These are phyloP conservation scores for Parnassius apollo DNA, from an alignment of 2,888 invertebrate genomes.

Conservation along the genomic window DNA sequence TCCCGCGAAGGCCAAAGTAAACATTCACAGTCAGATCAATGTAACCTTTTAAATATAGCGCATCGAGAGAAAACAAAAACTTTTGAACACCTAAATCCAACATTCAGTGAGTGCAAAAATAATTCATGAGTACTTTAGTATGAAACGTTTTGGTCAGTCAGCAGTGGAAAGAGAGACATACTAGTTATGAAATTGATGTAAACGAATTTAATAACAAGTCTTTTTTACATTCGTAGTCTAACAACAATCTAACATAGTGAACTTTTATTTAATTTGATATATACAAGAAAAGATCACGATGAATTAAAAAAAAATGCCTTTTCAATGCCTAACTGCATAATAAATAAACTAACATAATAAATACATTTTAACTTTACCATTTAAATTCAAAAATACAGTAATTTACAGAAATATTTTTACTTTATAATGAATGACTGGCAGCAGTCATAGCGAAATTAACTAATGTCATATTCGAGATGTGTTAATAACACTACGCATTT, in stretches of 20 bases:
- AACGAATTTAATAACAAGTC: not conserved
- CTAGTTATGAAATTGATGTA: not conserved
- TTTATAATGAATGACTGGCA: too few relatives aligned
- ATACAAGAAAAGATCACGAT: too few relatives aligned
- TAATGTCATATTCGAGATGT: not conserved
- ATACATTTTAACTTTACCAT: too few relatives aligned
- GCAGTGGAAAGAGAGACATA: conserved; percentile 1
- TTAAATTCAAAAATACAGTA: too few relatives aligned
- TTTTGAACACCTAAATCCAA: not conserved
- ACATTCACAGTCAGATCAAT: conserved; percentile 40
- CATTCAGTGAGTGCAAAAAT: not conserved
- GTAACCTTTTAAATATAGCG: not conserved
- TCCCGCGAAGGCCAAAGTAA: conserved; percentile 39
- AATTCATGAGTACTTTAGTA: not conserved
- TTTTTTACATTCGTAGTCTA: too few relatives aligned
- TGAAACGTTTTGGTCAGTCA: not conserved
- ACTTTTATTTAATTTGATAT: too few relatives aligned
- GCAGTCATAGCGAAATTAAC: not conserved
- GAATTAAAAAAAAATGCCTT: too few relatives aligned
- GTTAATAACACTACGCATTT: not conserved
- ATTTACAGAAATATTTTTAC: too few relatives aligned
- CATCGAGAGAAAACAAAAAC: not conserved
- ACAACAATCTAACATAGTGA: too few relatives aligned
- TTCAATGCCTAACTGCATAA: too few relatives aligned
- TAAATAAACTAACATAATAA: too few relatives aligned